Evolutionary conservation across 2,797 vertebrate genomes (phyloP), one percentile per base, ranked within the genome.

Genomic region (Eptatretus atami): DNA sequence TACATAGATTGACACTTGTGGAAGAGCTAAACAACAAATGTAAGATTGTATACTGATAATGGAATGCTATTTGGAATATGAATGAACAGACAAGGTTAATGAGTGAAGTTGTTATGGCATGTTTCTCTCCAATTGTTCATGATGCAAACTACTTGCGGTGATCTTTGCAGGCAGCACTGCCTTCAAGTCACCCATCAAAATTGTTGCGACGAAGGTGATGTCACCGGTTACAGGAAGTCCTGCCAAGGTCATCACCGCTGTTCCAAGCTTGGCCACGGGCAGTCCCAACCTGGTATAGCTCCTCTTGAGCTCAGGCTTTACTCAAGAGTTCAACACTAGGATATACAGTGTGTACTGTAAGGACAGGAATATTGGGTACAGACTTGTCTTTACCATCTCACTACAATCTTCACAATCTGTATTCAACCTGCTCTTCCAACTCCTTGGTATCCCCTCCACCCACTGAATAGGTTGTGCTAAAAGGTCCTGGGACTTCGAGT

Each of bases 131-230:
- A 63, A 65, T 61, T 15, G 52, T 15, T 13, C 25, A 13, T 65
- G n/a, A 65, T 53, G 31, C 31, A 4, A 44, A 44, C 31, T 44
- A 44, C 31, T 44, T 44, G 31, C 6, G 31, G 31, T 44, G 31
- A 44, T 44, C 31, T 44, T 44, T 44, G 31, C 31, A 44, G 65
- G 52, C 15, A n/a, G 14, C 52, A 52, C 65, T 24, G 65, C 52
- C 53, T 61, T 65, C 19, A 65, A 65, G 53, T 65, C 65, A 25
- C 65, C 65, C 53, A 65, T 65, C 53, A 65, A 55, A 19, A 63
- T 65, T 53, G 63, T 65, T 63, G 63, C 65, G 44, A 65, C 65
- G 44, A 65, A 65, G 63, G 54, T 65, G 44, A 54, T 55, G 12
- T 53, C 65, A 12, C 63, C 65, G 12, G 65, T 52, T 55, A 57